Percentiles rank a stretch among this genome's conserved stretches.
phyloP scores from a whole-genome alignment of 2,888 invertebrate species.

The Augiades crinisus region DNA sequence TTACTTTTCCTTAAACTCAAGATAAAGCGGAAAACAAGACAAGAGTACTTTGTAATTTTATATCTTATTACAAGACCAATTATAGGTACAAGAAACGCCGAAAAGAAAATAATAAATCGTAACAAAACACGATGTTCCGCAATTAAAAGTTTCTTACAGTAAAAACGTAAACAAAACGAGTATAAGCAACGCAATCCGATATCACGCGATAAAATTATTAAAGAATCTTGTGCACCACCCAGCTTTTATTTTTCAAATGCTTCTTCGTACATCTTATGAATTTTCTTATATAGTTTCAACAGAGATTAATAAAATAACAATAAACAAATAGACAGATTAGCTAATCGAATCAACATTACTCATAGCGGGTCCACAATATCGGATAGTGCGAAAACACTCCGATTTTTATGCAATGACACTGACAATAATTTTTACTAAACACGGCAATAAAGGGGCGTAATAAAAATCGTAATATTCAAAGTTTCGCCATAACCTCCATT shows the following conservation, averaged over 20 bases:
- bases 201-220: background rate
- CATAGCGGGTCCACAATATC: background rate
- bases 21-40: background rate
- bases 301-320: too few species aligned
- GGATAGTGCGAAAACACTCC: background rate
- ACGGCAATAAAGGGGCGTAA: conserved; percentile 35
- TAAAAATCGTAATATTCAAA: conserved; percentile 39
- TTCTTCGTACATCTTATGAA: too few species aligned
- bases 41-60: too few species aligned
- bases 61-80: background rate
- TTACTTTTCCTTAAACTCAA: too few species aligned
- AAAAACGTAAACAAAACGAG: background rate
- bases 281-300: too few species aligned
- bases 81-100: background rate
- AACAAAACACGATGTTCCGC: background rate
- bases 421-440: conserved; percentile 38
- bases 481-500: conserved; percentile 34
- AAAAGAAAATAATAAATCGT: background rate
- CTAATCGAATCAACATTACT: too few species aligned
- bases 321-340: too few species aligned
- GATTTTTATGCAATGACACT: background rate
- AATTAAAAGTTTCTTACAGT: conserved; percentile 1
- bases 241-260: background rate
- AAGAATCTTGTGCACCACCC: background rate
- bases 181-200: background rate